Evolutionary conservation across 2,797 vertebrate species (phyloP).

Genomic region (Chloroceryle inda): DNA sequence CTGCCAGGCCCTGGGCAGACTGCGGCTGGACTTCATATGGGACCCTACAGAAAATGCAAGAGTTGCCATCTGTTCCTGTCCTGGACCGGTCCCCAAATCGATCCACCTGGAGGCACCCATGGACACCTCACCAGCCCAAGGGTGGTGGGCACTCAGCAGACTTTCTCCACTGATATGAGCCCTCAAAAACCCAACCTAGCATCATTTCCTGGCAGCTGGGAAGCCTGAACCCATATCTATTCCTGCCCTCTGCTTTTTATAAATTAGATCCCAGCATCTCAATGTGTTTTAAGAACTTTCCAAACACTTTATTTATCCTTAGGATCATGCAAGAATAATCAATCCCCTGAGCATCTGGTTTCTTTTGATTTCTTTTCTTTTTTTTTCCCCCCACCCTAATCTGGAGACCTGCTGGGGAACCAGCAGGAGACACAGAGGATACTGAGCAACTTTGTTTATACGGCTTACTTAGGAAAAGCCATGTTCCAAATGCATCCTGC

Average conservation of each 20-base stretch:
- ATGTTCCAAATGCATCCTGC: neutral
- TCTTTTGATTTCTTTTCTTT: slow-evolving; percentile 47
- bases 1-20: neutral
- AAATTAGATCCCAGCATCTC: slow-evolving; percentile 12
- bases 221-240: neutral
- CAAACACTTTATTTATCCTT: slow-evolving; percentile 64
- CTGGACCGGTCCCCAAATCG: accelerated
- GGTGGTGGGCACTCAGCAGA: neutral
- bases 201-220: slow-evolving; percentile 2
- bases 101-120: neutral
- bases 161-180: neutral
- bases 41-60: neutral
- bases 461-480: neutral
- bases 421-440: neutral
- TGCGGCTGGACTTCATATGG: neutral
- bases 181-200: neutral
- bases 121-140: neutral
- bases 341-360: slow-evolving; percentile 60
- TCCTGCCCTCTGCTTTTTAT: slow-evolving; percentile 33
- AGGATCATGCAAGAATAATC: slow-evolving; percentile 48
- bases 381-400: neutral
- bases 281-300: slow-evolving; percentile 15
- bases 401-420: slow-evolving; percentile 65
- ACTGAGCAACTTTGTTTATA: neutral
- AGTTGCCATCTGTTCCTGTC: neutral